phyloP scores from a whole-genome alignment of 2,888 invertebrate species.

The Allophyes oxyacanthae region DNA sequence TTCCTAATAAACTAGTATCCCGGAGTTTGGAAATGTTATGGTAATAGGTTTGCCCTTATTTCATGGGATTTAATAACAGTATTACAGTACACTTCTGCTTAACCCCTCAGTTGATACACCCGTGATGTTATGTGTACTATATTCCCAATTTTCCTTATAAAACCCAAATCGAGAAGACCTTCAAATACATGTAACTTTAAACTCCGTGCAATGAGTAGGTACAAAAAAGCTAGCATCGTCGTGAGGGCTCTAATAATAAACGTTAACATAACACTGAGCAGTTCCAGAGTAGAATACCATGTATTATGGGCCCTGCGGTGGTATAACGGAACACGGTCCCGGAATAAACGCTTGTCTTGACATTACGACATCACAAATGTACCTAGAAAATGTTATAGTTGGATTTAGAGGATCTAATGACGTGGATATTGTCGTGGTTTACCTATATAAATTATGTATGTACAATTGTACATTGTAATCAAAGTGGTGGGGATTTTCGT shows the following conservation, averaged over 20 bases:
- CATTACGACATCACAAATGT: constrained; percentile 32
- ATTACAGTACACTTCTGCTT: too few species aligned
- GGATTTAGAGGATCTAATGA: constrained; percentile 7
- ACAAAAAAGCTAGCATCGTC: constrained; percentile 19
- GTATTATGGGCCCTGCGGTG: constrained; percentile 39
- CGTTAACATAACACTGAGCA: constrained; percentile 46
- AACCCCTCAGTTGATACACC: too few species aligned
- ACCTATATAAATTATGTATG: neutral
- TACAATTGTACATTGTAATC: too few species aligned
- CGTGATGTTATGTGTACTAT: too few species aligned
- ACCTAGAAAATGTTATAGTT: constrained; percentile 12
- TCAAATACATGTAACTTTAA: constrained; percentile 10
- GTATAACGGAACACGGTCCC: constrained; percentile 16
- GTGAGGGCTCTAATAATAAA: constrained; percentile 46
- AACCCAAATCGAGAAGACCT: neutral
- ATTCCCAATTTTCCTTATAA: too few species aligned
- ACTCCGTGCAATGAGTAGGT: constrained; percentile 4
- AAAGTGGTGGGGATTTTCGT: too few species aligned
- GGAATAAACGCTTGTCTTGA: constrained; percentile 39
- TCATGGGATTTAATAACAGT: too few species aligned
- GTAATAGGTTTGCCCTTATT: too few species aligned
- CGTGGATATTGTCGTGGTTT: constrained; percentile 3
- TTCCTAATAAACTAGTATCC: too few species aligned
- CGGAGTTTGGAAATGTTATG: too few species aligned
- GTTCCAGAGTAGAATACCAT: constrained; percentile 46